These are phyloP conservation scores for Delichon dasypus DNA, from an alignment of 2,797 vertebrate genomes.

Conservation along the genomic window DNA sequence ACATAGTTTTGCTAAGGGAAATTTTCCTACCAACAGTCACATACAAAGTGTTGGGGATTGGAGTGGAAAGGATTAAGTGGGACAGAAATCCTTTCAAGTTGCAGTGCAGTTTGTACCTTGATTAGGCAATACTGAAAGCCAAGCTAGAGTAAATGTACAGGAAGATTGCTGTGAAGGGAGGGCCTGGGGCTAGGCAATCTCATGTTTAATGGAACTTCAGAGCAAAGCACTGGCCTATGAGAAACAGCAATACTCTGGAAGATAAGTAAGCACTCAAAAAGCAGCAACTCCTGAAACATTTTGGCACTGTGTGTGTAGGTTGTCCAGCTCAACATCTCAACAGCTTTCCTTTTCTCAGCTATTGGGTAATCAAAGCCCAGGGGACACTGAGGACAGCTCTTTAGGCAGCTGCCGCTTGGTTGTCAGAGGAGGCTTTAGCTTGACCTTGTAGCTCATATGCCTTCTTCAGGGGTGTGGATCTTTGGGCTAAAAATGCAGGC, in stretches of 20 bases:
- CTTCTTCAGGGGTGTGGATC: neutral
- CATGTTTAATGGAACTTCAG: neutral
- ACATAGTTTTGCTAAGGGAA: neutral
- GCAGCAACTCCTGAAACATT: neutral
- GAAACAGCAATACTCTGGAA: neutral
- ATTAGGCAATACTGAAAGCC: neutral
- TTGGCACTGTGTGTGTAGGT: fast-evolving
- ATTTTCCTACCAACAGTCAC: neutral
- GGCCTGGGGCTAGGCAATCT: neutral
- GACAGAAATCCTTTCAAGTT: neutral
- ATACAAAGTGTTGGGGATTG: neutral
- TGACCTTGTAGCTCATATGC: neutral
- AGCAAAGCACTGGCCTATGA: neutral
- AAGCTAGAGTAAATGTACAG: neutral
- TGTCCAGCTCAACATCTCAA: fast-evolving
- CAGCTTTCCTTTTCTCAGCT: neutral
- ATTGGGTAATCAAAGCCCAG: neutral
- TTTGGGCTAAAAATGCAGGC: neutral
- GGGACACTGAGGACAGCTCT: neutral
- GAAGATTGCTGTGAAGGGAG: neutral
- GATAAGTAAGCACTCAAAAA: neutral
- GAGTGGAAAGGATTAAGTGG: neutral
- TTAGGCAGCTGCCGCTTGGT: fast-evolving
- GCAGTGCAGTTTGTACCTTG: neutral
- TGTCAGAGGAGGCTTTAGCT: neutral